Conservation (phyloP, 1,140 invertebrate species). For the Chironomus striatipennis region DNA sequence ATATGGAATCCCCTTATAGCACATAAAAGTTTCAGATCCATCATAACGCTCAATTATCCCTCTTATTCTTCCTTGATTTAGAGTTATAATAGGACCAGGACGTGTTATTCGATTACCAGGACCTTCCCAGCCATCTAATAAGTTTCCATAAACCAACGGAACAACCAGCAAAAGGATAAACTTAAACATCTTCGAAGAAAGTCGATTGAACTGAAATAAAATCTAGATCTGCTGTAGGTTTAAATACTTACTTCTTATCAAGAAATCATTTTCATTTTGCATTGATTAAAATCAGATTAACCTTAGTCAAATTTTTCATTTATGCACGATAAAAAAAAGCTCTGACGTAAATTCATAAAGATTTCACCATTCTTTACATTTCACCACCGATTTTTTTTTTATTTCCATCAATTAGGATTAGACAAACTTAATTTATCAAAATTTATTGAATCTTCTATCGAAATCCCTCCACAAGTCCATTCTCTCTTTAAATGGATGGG, state of each 20-base stretch:
- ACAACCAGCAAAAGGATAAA: background rate
- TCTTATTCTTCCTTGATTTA: background rate
- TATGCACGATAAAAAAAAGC: too few relatives aligned
- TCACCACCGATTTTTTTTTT: too few relatives aligned
- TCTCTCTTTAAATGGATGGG: background rate
- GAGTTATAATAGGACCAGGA: background rate
- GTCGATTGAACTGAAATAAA: too few relatives aligned
- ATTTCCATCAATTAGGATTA: too few relatives aligned
- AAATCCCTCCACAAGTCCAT: background rate
- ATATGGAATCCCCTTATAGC: conserved; percentile 62
- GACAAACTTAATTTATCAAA: background rate
- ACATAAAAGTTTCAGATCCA: background rate
- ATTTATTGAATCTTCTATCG: background rate
- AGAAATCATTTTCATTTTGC: too few relatives aligned
- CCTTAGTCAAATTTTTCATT: too few relatives aligned
- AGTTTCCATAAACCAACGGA: background rate
- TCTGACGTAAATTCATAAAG: too few relatives aligned
- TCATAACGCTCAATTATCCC: background rate
- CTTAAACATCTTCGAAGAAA: background rate
- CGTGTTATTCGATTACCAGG: background rate
- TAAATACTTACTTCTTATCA: too few relatives aligned
- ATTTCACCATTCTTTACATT: too few relatives aligned
- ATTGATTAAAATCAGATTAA: too few relatives aligned
- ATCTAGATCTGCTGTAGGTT: too few relatives aligned
- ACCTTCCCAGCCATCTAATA: background rate